Percentiles rank a stretch among this genome's conserved stretches.
Conservation (phyloP, 2,797 vertebrate species). For the Synaphobranchus kaupii region DNA sequence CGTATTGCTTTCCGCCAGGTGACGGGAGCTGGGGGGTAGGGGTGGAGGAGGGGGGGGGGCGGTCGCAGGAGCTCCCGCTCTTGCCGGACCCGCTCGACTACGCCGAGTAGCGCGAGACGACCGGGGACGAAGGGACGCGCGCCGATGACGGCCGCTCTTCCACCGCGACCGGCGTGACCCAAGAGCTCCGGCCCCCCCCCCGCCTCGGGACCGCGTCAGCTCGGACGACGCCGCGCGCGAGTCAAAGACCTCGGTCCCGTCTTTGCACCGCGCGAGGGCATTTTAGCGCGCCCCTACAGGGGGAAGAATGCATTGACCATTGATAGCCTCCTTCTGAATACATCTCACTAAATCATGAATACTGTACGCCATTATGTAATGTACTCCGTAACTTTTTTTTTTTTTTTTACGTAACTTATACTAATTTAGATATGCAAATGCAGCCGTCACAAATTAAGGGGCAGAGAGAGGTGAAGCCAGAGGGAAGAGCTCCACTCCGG, state of each 20-base stretch:
- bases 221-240: conserved; percentile 51
- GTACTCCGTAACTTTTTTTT: conserved; percentile 61
- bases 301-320: background rate
- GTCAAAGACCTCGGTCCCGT: background rate
- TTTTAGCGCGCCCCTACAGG: conserved; percentile 59
- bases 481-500: background rate
- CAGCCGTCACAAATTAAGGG: conserved; percentile 53
- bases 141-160: conserved; percentile 62
- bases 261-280: conserved; percentile 51
- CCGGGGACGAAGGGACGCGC: conserved; percentile 36
- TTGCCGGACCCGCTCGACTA: conserved; percentile 24
- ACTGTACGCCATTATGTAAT: conserved; percentile 48
- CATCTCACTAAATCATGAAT: background rate
- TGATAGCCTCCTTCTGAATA: background rate
- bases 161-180: conserved; percentile 60
- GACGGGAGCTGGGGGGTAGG: conserved; percentile 53
- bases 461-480: conserved; percentile 3
- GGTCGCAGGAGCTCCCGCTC: background rate
- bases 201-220: conserved; percentile 61
- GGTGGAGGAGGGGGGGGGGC: conserved; percentile 41
- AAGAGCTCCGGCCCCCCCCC: conserved; percentile 58
- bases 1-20: conserved; percentile 44
- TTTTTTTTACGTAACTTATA: conserved; percentile 69
- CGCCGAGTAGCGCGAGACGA: conserved; percentile 12
- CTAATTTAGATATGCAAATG: conserved; percentile 69